These are phyloP conservation scores for Panulirus ornatus DNA, from an alignment of 1,140 invertebrate genomes.

Conservation along the genomic window DNA sequence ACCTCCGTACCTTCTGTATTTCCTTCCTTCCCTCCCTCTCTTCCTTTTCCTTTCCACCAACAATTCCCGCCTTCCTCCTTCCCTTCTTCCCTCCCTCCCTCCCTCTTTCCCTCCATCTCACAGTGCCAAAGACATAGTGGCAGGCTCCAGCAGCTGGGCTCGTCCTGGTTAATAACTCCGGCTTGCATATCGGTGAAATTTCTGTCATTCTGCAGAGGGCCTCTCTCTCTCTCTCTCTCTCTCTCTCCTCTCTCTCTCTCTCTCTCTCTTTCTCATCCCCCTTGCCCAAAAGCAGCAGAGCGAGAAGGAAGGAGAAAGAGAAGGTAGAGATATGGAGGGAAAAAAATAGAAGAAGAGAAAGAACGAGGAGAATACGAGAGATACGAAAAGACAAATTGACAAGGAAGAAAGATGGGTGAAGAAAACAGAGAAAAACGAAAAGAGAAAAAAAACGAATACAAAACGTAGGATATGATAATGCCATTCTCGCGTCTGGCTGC, in stretches of 20 bases:
- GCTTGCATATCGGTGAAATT: conserved; percentile 30
- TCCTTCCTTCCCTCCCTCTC: not conserved
- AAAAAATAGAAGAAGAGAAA: not conserved
- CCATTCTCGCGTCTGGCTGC: no score
- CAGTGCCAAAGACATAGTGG: not conserved
- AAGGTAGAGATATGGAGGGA: not conserved
- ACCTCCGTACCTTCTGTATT: no score
- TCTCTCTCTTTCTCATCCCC: no score
- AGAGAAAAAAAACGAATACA: not conserved
- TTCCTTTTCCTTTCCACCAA: not conserved
- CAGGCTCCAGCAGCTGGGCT: not conserved
- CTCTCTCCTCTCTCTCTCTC: no score
- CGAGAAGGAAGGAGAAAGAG: not conserved
- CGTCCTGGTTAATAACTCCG: conserved; percentile 26
- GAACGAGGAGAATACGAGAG: not conserved
- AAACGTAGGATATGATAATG: no score
- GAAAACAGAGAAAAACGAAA: not conserved
- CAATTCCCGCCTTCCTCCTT: not conserved
- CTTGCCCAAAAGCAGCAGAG: not conserved
- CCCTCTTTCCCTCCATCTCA: not conserved
- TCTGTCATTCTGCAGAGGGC: conserved; percentile 24
- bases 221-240: no score
- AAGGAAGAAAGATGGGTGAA: no score
- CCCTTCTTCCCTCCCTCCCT: not conserved
- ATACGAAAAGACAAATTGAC: not conserved